phyloP scores from a whole-genome alignment of 2,888 invertebrate species.

The Taenaris catops region DNA sequence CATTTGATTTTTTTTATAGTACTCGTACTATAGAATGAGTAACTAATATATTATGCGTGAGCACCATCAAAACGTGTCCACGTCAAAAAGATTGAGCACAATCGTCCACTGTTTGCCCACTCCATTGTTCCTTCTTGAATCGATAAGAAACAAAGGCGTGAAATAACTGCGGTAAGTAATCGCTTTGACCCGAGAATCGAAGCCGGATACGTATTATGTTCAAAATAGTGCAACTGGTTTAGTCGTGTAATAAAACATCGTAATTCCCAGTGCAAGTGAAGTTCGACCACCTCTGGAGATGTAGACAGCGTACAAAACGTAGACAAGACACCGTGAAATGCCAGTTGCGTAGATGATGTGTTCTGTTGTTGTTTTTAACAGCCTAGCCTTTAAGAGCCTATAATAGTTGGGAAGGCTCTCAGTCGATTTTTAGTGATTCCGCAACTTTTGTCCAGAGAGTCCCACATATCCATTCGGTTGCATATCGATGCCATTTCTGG shows the following conservation, averaged over 20 bases:
- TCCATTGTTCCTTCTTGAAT: conserved; percentile 29
- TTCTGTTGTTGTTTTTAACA: too few species aligned
- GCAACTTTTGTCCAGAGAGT: too few species aligned
- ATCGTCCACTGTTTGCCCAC: conserved; percentile 23
- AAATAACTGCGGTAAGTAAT: conserved; percentile 25
- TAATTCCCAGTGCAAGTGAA: background rate
- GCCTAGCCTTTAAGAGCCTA: too few species aligned
- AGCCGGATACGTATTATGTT: conserved; percentile 12
- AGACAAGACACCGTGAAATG: conserved; percentile 9
- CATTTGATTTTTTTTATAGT: too few species aligned
- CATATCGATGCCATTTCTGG: too few species aligned
- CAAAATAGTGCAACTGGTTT: conserved; percentile 4
- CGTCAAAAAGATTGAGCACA: conserved; percentile 19
- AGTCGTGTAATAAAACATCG: conserved; percentile 2
- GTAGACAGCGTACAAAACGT: too few species aligned
- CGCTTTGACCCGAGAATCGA: conserved; percentile 10
- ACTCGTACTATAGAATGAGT: too few species aligned
- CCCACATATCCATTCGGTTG: too few species aligned
- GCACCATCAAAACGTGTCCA: background rate
- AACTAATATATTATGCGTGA: background rate
- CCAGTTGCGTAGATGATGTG: too few species aligned
- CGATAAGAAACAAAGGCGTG: conserved; percentile 28
- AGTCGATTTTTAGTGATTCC: too few species aligned
- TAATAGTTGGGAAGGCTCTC: too few species aligned
- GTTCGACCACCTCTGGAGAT: too few species aligned